These are phyloP conservation scores for Castor canadensis DNA, from an alignment of 2,113 vertebrate genomes.

Conservation along the genomic window DNA sequence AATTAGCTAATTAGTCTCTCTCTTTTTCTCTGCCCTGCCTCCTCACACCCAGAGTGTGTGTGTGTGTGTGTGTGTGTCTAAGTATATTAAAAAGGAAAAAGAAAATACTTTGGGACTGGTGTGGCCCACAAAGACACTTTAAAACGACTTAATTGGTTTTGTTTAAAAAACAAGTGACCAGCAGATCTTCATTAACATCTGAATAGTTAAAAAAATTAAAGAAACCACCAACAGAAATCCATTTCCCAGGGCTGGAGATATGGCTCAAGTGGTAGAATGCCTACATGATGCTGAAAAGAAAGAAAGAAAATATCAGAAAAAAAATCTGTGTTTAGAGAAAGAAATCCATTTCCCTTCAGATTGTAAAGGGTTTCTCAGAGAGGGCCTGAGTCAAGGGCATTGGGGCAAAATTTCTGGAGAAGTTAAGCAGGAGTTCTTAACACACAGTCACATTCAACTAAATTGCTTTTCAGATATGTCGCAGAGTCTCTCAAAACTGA, in stretches of 20 bases:
- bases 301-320: too few species aligned
- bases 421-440: slow-evolving; percentile 4
- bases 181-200: not conserved
- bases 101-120: too few species aligned
- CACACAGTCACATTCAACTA: not conserved
- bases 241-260: too few species aligned
- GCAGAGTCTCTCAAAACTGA: slow-evolving; percentile 11
- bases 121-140: not conserved
- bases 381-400: not conserved
- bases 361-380: not conserved
- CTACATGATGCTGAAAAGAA: too few species aligned
- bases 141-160: not conserved
- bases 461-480: slow-evolving; percentile 21
- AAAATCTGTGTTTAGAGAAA: too few species aligned
- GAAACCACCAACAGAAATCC: not conserved
- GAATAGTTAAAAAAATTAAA: slow-evolving; percentile 15
- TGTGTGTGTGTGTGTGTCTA: not conserved
- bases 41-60: not conserved
- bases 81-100: not conserved
- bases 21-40: not conserved
- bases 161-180: not conserved
- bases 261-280: too few species aligned
- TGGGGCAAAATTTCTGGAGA: not conserved
- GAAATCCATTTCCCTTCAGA: not conserved
- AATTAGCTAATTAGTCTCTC: not conserved